Percentiles rank a stretch among this genome's conserved stretches.
Conservation (phyloP, 1,140 invertebrate genomes). For the Drosophila obscura region DNA sequence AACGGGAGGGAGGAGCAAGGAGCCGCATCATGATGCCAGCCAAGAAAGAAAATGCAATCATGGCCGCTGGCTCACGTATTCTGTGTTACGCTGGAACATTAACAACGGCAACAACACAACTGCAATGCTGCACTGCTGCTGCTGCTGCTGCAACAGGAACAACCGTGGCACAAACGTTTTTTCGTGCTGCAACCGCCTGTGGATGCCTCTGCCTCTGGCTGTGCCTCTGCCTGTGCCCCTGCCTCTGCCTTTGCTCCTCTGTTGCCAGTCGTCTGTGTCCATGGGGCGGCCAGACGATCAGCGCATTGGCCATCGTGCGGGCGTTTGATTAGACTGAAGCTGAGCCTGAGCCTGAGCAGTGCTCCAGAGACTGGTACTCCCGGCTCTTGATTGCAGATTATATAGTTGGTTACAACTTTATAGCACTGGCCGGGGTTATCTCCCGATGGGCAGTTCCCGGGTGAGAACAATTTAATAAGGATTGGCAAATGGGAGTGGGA, state of each 20-base stretch:
- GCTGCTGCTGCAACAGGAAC: constrained; percentile 39
- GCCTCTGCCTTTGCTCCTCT: constrained; percentile 34
- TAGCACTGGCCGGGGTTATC: constrained; percentile 56
- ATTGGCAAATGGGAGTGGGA: constrained; percentile 35
- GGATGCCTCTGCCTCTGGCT: constrained; percentile 28
- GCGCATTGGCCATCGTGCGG: constrained; percentile 65
- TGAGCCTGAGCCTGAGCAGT: constrained; percentile 1
- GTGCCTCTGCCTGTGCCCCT: constrained; percentile 31
- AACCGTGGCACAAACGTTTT: constrained; percentile 73
- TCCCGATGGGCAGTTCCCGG: constrained; percentile 39
- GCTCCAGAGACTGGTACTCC: constrained; percentile 15
- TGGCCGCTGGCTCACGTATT: constrained; percentile 79
- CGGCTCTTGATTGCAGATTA: constrained; percentile 71
- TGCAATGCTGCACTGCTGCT: background rate
- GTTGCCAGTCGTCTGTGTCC: constrained; percentile 56
- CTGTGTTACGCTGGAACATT: constrained; percentile 80
- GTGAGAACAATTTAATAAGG: constrained; percentile 63
- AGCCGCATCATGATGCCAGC: constrained; percentile 48
- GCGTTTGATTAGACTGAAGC: constrained; percentile 76
- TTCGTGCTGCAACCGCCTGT: constrained; percentile 62
- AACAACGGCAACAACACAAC: constrained; percentile 65
- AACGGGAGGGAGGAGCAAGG: background rate
- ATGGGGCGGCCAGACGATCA: constrained; percentile 39
- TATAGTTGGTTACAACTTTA: constrained; percentile 72
- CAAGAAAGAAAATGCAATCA: constrained; percentile 68